Percentiles rank a stretch among this genome's conserved stretches.
Conservation (phyloP, 2,797 vertebrate genomes). For the Micrastur ruficollis region DNA sequence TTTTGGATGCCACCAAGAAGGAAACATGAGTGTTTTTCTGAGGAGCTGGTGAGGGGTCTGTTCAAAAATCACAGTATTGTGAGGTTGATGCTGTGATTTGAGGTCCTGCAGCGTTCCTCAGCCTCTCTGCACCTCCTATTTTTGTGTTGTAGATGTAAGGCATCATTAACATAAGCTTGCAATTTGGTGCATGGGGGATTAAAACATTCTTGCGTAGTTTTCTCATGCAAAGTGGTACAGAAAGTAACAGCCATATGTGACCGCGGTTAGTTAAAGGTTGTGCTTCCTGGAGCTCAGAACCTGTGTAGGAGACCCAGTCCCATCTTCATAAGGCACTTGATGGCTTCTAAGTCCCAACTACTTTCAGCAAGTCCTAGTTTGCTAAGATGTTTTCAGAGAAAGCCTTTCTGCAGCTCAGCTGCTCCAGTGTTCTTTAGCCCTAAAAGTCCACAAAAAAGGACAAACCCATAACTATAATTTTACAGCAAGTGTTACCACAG, state of each 20-base stretch:
- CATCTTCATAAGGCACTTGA: background rate
- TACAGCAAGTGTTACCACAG: background rate
- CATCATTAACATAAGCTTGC: background rate
- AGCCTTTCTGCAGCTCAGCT: background rate
- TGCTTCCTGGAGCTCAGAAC: background rate
- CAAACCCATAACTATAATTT: background rate
- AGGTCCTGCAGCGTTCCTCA: background rate
- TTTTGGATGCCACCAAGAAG: background rate
- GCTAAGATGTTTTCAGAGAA: background rate
- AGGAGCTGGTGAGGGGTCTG: background rate
- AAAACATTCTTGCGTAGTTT: background rate
- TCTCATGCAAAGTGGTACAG: background rate
- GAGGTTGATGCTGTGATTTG: background rate
- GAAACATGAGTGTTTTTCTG: background rate
- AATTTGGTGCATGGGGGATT: background rate
- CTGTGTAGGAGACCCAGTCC: accelerated
- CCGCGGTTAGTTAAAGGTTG: background rate
- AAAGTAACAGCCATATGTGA: background rate
- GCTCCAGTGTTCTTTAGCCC: background rate
- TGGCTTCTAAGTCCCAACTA: background rate
- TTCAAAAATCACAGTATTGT: background rate
- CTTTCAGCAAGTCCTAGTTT: background rate
- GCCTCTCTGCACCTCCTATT: background rate
- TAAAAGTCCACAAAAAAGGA: background rate
- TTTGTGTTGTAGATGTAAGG: background rate